These are phyloP conservation scores for Amiota mariae DNA, from an alignment of 2,888 invertebrate genomes.

Conservation along the genomic window DNA sequence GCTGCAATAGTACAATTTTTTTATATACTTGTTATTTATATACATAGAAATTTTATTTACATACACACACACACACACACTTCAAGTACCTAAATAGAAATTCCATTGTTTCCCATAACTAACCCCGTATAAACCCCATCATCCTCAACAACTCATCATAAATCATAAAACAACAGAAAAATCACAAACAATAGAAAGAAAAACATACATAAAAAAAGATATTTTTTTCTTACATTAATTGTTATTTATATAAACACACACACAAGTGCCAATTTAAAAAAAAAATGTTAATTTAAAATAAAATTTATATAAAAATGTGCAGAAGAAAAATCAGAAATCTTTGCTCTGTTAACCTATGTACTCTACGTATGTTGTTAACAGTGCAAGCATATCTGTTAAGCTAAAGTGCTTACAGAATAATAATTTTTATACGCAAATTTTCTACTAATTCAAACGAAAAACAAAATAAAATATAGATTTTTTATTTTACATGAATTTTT, in stretches of 20 bases:
- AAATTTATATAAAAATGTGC: too few relatives aligned
- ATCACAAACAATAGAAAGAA: conserved; percentile 7
- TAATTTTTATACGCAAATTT: conserved; percentile 45
- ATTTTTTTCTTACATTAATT: conserved; percentile 48
- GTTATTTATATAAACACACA: conserved; percentile 40
- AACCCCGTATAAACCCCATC: conserved; percentile 27
- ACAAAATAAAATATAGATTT: conserved; percentile 50
- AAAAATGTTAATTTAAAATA: neutral
- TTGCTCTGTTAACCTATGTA: too few relatives aligned
- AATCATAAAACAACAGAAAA: too few relatives aligned
- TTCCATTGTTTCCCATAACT: conserved; percentile 54
- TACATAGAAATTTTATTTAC: conserved; percentile 70
- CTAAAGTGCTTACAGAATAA: conserved; percentile 40
- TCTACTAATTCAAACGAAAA: conserved; percentile 39
- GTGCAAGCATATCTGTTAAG: conserved; percentile 46
- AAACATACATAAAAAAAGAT: conserved; percentile 70
- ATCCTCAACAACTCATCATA: neutral
- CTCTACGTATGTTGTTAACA: conserved; percentile 43
- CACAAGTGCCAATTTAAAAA: conserved; percentile 57
- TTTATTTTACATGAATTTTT: conserved; percentile 34
- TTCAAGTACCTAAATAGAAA: conserved; percentile 71
- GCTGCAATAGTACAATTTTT: conserved; percentile 74
- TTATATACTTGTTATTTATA: conserved; percentile 64
- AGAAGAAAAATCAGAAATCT: too few relatives aligned
- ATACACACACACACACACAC: conserved; percentile 67